phyloP scores from a whole-genome alignment of 2,888 invertebrate genomes.

The Norana najaformis region DNA sequence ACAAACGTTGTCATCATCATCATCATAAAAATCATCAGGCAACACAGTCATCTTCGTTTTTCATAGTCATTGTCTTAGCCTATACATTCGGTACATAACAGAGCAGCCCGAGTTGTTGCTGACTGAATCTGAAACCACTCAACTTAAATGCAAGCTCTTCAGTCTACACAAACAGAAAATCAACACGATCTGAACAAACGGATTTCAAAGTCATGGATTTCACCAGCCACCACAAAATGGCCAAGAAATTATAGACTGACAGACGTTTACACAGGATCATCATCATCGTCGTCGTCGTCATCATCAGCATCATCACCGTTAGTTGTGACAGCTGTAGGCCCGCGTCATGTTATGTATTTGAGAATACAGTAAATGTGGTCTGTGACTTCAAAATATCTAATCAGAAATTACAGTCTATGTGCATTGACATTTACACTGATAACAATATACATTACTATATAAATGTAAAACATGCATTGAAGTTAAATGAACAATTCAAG shows the following conservation, averaged over 20 bases:
- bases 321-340: not conserved
- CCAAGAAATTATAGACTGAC: conserved; percentile 13
- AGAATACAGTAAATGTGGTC: too few species aligned
- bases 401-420: not conserved
- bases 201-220: conserved; percentile 13
- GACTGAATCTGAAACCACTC: not conserved
- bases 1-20: not conserved
- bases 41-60: too few species aligned
- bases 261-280: not conserved
- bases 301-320: not conserved
- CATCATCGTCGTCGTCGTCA: not conserved
- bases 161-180: not conserved
- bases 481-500: conserved; percentile 5
- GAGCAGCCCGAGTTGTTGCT: not conserved
- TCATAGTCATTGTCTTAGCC: not conserved
- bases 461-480: not conserved
- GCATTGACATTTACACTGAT: not conserved
- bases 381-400: not conserved
- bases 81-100: not conserved
- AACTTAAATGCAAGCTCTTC: not conserved
- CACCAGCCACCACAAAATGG: not conserved
- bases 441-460: not conserved
- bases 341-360: not conserved
- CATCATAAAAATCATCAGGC: too few species aligned
- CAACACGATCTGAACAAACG: conserved; percentile 4